Percentiles rank a stretch among this genome's conserved stretches.
phyloP scores from a whole-genome alignment of 1,140 invertebrate genomes.

The Whitmania pigra region DNA sequence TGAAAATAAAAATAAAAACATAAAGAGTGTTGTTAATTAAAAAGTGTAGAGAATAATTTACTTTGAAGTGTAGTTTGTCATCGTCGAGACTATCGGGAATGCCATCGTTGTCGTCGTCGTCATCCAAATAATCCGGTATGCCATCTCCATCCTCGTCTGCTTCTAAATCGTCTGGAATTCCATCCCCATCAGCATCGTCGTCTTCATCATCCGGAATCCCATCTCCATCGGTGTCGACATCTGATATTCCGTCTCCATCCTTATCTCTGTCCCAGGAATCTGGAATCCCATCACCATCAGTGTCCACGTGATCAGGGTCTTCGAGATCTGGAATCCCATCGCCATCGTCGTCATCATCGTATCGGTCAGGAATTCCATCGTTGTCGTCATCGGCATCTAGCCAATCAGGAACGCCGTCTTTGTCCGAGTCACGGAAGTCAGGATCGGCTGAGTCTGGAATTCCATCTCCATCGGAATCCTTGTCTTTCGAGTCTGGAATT shows the following conservation, averaged over 20 bases:
- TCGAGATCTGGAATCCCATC: conserved; percentile 13
- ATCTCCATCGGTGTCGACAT: conserved; percentile 15
- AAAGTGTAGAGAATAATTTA: neutral
- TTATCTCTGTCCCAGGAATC: conserved; percentile 2
- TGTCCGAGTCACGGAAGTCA: conserved; percentile 15
- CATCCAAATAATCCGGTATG: conserved; percentile 15
- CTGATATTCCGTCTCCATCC: neutral
- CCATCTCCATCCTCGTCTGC: conserved; percentile 18
- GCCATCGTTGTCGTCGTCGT: conserved; percentile 19
- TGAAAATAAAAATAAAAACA: neutral
- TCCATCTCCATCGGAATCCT: conserved; percentile 18
- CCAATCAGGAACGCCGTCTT: conserved; percentile 18
- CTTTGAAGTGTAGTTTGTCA: conserved; percentile 4
- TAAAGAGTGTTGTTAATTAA: neutral
- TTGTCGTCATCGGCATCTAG: conserved; percentile 16
- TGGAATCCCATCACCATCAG: conserved; percentile 16
- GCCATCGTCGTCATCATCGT: conserved; percentile 17
- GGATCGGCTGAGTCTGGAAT: conserved; percentile 17
- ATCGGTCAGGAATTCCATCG: conserved; percentile 18
- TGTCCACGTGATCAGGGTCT: conserved; percentile 1
- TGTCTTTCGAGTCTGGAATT: conserved; percentile 14
- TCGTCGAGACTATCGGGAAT: conserved; percentile 17
- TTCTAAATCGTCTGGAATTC: conserved; percentile 14
- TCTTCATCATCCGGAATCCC: conserved; percentile 17
- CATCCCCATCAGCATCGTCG: conserved; percentile 12